Evolutionary conservation across 2,888 invertebrate species (phyloP).

Genomic region (Aelia acuminata): DNA sequence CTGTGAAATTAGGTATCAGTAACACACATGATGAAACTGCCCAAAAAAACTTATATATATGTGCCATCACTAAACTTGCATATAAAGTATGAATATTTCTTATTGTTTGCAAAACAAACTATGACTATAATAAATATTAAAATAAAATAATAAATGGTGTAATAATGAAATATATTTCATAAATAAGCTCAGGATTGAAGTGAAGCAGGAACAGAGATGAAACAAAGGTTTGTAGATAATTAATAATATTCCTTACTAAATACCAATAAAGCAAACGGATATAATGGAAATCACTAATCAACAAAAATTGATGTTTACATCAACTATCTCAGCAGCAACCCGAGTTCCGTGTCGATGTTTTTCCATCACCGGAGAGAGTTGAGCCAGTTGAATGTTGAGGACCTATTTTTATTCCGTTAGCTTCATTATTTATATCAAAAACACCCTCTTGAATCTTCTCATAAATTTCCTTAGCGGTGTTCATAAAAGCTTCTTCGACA

Average conservation of each 20-base stretch:
- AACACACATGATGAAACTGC: background rate
- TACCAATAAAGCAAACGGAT: conserved; percentile 3
- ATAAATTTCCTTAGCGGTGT: conserved; percentile 99
- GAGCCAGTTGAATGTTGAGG: conserved; percentile 90
- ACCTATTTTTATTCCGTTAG: conserved; percentile 99
- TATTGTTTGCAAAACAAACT: background rate
- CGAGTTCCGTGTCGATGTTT: conserved; percentile 83
- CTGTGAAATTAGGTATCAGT: background rate
- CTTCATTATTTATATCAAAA: conserved; percentile 99
- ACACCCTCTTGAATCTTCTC: conserved; percentile 99
- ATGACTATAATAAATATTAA: background rate
- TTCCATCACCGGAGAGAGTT: conserved; percentile 84
- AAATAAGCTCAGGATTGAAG: background rate
- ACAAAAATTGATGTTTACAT: background rate
- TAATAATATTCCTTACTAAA: background rate
- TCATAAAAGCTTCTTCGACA: conserved; percentile 99
- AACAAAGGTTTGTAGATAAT: background rate
- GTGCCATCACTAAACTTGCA: background rate
- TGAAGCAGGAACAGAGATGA: background rate
- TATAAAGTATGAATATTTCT: background rate
- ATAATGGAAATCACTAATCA: background rate
- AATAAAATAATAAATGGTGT: background rate
- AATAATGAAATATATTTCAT: background rate
- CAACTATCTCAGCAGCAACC: conserved; percentile 80
- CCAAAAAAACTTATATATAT: background rate